Conservation (phyloP, 2,113 vertebrate species). For the Catharus fuscescens region DNA sequence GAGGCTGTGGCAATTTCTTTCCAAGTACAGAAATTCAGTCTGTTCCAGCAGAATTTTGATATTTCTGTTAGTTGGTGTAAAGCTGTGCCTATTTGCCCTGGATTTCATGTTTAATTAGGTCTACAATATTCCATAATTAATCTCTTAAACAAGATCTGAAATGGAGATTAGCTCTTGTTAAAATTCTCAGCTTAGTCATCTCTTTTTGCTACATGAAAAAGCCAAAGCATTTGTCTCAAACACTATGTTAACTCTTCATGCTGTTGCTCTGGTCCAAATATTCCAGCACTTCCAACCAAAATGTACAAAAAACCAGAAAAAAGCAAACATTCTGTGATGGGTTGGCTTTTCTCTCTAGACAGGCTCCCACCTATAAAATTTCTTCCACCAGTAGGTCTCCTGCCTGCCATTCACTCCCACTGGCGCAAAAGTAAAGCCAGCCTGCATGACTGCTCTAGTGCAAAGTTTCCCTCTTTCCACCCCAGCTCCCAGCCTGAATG, state of each 20-base stretch:
- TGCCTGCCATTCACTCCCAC: not conserved
- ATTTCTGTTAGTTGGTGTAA: not conserved
- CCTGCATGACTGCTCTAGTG: slow-evolving; percentile 12
- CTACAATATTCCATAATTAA: slow-evolving; percentile 32
- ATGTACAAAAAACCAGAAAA: not conserved
- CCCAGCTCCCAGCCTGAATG: slow-evolving; percentile 49
- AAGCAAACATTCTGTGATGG: not conserved
- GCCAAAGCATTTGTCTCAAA: not conserved
- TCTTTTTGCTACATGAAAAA: not conserved
- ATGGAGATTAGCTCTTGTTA: not conserved
- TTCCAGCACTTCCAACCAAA: not conserved
- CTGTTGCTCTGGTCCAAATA: not conserved
- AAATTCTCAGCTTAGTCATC: slow-evolving; percentile 6
- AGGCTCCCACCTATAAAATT: not conserved
- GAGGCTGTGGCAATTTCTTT: not conserved
- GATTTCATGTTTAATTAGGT: slow-evolving; percentile 23
- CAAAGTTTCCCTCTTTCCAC: slow-evolving; percentile 47
- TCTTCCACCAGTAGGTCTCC: not conserved
- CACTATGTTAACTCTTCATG: not conserved
- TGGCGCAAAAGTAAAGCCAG: not conserved
- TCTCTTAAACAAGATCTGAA: slow-evolving; percentile 36
- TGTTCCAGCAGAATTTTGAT: not conserved
- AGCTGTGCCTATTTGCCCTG: not conserved
- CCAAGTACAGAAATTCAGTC: not conserved
- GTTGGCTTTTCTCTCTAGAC: not conserved